These are phyloP conservation scores for Folsomia manolachei DNA, from an alignment of 2,888 invertebrate genomes.

Conservation along the genomic window DNA sequence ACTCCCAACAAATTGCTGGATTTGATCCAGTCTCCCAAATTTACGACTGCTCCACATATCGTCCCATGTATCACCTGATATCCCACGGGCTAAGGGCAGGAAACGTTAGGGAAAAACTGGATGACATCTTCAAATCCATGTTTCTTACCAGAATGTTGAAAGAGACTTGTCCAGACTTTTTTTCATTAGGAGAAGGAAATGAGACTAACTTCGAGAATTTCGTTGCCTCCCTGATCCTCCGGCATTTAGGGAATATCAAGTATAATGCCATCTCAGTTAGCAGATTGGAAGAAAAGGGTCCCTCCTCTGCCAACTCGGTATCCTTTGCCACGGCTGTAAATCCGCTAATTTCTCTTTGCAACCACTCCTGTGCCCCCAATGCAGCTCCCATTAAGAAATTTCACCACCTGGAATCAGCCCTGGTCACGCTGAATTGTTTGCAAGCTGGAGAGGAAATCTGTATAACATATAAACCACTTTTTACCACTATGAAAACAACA, in stretches of 20 bases:
- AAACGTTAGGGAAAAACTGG: neutral
- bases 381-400: slow-evolving; percentile 34
- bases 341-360: slow-evolving; percentile 39
- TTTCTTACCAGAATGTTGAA: slow-evolving; percentile 33
- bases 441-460: slow-evolving; percentile 40
- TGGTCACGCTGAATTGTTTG: slow-evolving; percentile 34
- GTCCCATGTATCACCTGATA: slow-evolving; percentile 34
- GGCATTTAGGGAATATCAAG: slow-evolving; percentile 38
- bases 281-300: slow-evolving; percentile 20
- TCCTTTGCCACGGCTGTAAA: slow-evolving; percentile 36
- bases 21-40: slow-evolving; percentile 14
- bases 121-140: slow-evolving; percentile 28
- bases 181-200: neutral
- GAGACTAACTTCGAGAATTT: slow-evolving; percentile 25
- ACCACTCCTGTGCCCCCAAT: slow-evolving; percentile 47
- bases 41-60: slow-evolving; percentile 30
- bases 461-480: slow-evolving; percentile 46
- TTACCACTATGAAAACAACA: slow-evolving; percentile 23
- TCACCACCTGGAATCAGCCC: slow-evolving; percentile 24
- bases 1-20: neutral
- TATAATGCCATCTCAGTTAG: slow-evolving; percentile 42
- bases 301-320: slow-evolving; percentile 18
- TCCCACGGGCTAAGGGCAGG: slow-evolving; percentile 19
- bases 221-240: slow-evolving; percentile 32
- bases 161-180: slow-evolving; percentile 24